phyloP scores from a whole-genome alignment of 2,797 vertebrate genomes.

The Cryptoprocta ferox region DNA sequence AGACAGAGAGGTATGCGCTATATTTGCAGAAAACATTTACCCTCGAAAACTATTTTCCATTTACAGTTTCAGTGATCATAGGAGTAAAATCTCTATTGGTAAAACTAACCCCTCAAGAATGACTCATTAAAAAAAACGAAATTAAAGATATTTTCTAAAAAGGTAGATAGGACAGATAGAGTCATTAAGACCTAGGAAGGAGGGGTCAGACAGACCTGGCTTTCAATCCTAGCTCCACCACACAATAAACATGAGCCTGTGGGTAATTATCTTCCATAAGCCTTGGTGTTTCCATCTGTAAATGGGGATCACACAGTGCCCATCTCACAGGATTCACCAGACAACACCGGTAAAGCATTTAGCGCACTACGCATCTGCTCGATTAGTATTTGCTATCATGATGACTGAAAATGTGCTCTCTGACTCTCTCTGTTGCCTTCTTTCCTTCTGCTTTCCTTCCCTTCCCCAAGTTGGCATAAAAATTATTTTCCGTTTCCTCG shows the following conservation, averaged over 20 bases:
- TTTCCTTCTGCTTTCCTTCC: constrained; percentile 20
- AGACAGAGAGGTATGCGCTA: neutral
- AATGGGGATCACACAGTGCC: neutral
- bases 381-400: neutral
- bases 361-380: neutral
- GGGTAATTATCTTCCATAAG: neutral
- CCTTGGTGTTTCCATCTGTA: neutral
- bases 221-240: neutral
- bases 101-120: neutral
- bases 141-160: neutral
- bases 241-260: neutral
- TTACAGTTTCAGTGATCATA: neutral
- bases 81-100: neutral
- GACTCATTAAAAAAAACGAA: neutral
- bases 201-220: neutral
- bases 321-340: rapidly evolving
- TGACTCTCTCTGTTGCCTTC: neutral
- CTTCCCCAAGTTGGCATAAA: constrained; percentile 70
- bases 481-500: constrained; percentile 75
- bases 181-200: neutral
- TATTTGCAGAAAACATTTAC: neutral
- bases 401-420: neutral
- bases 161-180: neutral
- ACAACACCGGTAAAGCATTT: neutral
- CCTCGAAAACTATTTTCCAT: constrained; percentile 23